These are phyloP conservation scores for Rotaria magnacalcarata DNA, from an alignment of 2,888 invertebrate genomes.

Conservation along the genomic window DNA sequence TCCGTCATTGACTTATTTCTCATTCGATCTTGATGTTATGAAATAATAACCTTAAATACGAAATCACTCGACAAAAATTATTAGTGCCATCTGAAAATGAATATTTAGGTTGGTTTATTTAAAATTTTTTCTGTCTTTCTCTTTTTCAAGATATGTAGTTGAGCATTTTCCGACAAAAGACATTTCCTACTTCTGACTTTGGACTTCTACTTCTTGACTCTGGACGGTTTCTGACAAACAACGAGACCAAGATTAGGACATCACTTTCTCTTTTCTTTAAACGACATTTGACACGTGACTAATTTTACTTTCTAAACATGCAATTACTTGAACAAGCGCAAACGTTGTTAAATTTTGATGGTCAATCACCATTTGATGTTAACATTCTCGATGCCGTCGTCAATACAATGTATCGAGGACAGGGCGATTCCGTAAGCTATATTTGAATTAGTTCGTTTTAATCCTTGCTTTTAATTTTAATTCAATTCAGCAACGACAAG, in stretches of 20 bases:
- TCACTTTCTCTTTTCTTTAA: neutral
- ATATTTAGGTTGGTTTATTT: neutral
- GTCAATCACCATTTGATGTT: conserved; percentile 41
- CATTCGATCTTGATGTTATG: neutral
- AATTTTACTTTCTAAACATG: conserved; percentile 37
- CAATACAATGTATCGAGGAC: conserved; percentile 44
- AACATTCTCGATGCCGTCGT: conserved; percentile 44
- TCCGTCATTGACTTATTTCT: neutral
- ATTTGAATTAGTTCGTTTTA: neutral
- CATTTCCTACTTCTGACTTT: conserved; percentile 8
- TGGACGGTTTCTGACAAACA: conserved; percentile 19
- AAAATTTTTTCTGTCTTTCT: neutral
- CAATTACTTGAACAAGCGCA: conserved; percentile 43
- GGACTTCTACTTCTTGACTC: conserved; percentile 18
- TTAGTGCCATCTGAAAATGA: neutral
- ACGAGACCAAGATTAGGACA: conserved; percentile 20
- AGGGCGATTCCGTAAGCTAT: conserved; percentile 35
- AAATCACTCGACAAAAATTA: neutral
- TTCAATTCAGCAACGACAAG: conserved; percentile 63
- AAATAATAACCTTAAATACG: neutral
- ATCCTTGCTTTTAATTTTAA: neutral
- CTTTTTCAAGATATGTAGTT: neutral
- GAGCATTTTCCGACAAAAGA: neutral
- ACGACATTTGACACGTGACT: neutral
- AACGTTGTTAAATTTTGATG: conserved; percentile 44